Evolutionary conservation across 2,113 vertebrate genomes (phyloP), one percentile per base, ranked within the genome.

Genomic region (Istiophorus platypterus): DNA sequence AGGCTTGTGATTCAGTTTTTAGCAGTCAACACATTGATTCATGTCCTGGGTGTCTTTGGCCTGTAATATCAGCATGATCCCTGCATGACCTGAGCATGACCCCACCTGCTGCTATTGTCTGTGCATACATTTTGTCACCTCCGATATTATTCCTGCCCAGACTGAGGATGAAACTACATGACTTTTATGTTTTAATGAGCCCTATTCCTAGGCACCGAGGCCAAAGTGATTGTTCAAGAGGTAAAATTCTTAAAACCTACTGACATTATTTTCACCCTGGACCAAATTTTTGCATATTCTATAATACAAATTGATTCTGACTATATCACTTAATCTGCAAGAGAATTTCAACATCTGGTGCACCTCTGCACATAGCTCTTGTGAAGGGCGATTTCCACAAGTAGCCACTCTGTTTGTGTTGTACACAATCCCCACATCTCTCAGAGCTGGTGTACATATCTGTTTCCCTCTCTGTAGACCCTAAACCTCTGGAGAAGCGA

Each of bases 401-500:
- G 18, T 67, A 10, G 26, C 34, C 29, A 5, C 15, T 45, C 24
- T 18, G 8, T 47, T n/a, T 69, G 75, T 67, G 13, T 57, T 54
- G 24, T 13, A 26, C 77, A 76, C 56, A 2, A 5, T 76, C 61
- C 85, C 84, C 2, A 85, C 89, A 88, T 80, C 86, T 75, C 42
- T 85, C 65, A 91, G 86, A 92, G 84, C 62, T 31, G 58, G 76
- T 86, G 77, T 88, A 69, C 57, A 70, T 84, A 26, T 91, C 74
- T 92, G 78, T 92, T 59, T 89, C 81, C 74, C 42, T 81, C 86
- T 89, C 82, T 76, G 77, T 88, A 98, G 97, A 98, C 78, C 80
- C 95, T 81, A 95, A 95, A 89, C 91, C 91, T 88, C 96, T 96
- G 89, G 97, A 98, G 80, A 97, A 95, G 93, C 95, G 94, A 91